phyloP scores from a whole-genome alignment of 2,888 invertebrate species.

The Lasius platythorax region DNA sequence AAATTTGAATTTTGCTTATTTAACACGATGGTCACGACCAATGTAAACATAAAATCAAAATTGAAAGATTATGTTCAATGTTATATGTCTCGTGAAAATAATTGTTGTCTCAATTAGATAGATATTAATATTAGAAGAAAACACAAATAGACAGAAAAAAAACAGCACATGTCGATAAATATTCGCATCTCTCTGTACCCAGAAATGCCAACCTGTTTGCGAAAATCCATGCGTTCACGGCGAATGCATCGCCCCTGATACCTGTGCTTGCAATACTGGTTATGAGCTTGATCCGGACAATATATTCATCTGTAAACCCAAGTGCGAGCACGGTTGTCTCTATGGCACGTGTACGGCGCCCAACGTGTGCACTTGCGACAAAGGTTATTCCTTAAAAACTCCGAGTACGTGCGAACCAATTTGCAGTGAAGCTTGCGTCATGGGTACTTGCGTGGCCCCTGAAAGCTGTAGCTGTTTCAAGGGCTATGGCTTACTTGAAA shows the following conservation, averaged over 20 bases:
- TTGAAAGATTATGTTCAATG: not conserved
- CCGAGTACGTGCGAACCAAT: constrained; percentile 83
- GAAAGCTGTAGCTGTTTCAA: constrained; percentile 72
- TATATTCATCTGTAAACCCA: constrained; percentile 73
- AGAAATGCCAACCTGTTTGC: constrained; percentile 61
- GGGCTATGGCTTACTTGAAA: constrained; percentile 72
- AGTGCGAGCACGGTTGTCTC: constrained; percentile 84
- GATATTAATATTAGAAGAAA: not conserved
- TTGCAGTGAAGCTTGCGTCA: constrained; percentile 80
- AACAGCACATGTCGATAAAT: not conserved
- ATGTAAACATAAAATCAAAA: not conserved
- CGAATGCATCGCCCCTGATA: constrained; percentile 85
- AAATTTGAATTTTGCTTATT: not conserved
- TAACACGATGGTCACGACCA: not conserved
- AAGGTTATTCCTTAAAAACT: constrained; percentile 84
- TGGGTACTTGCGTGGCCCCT: constrained; percentile 76
- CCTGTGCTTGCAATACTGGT: constrained; percentile 84
- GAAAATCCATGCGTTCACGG: constrained; percentile 85
- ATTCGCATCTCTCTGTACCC: not conserved
- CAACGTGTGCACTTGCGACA: constrained; percentile 81
- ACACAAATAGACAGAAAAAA: not conserved
- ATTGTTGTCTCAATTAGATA: not conserved
- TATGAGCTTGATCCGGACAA: constrained; percentile 78
- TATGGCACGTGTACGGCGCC: constrained; percentile 86
- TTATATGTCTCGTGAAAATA: constrained; percentile 4